Conservation (phyloP, 2,113 vertebrate genomes). For the Madoqua kirkii region DNA sequence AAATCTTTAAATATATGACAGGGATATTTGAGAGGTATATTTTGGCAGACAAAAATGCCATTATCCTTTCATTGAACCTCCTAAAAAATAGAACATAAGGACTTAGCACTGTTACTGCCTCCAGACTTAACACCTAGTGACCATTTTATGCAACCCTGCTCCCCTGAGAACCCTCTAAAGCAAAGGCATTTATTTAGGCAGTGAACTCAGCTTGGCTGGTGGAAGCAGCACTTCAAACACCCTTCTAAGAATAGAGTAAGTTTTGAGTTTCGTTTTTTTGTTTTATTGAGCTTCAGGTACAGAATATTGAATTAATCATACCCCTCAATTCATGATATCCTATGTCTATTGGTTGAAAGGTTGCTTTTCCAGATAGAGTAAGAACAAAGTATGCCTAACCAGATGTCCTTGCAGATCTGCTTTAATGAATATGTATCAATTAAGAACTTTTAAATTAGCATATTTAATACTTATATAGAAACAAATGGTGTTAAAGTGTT, state of each 20-base stretch:
- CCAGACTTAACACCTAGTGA: not conserved
- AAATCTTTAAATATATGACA: not conserved
- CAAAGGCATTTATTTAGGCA: not conserved
- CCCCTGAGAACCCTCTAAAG: not conserved
- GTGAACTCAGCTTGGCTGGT: not conserved
- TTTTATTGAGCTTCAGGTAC: not conserved
- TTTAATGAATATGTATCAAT: not conserved
- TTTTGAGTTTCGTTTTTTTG: not conserved
- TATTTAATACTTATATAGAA: not conserved
- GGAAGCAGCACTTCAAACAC: not conserved
- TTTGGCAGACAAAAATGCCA: not conserved
- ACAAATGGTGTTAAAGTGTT: not conserved
- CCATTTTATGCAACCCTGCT: not conserved
- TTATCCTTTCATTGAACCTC: not conserved
- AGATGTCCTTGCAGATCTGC: not conserved
- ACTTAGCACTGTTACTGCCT: not conserved
- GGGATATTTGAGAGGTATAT: not conserved
- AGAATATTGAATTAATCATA: not conserved
- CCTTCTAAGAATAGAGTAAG: not conserved
- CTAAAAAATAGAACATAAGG: not conserved
- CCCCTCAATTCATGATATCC: not conserved
- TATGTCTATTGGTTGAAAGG: not conserved
- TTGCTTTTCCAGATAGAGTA: not conserved
- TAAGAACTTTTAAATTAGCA: constrained; percentile 8
- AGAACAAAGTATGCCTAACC: not conserved